phyloP scores from a whole-genome alignment of 2,888 invertebrate genomes.

The Acanthosepion esculentum region DNA sequence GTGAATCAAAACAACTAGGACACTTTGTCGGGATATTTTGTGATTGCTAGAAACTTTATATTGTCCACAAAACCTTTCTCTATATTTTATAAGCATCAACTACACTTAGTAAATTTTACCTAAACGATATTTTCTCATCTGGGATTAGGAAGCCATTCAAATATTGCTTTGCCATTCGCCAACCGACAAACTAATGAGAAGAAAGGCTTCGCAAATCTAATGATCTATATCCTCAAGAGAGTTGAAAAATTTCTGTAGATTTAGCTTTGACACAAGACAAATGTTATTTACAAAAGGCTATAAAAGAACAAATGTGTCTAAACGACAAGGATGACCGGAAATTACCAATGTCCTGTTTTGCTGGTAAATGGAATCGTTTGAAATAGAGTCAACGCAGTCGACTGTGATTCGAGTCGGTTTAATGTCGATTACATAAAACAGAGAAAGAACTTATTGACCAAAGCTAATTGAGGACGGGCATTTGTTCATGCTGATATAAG shows the following conservation, averaged over 20 bases:
- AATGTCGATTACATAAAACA: neutral
- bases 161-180: neutral
- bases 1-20: no score
- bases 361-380: slow-evolving; percentile 15
- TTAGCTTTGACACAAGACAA: neutral
- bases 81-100: neutral
- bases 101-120: neutral
- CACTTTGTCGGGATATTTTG: no score
- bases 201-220: neutral
- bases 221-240: neutral
- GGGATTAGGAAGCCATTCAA: neutral
- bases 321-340: neutral
- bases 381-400: neutral
- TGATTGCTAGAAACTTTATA: no score
- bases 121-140: neutral
- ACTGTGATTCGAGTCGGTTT: neutral
- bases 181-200: neutral
- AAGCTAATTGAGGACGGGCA: neutral
- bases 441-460: neutral
- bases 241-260: neutral
- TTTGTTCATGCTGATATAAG: neutral
- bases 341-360: neutral
- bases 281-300: neutral
- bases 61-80: no score
- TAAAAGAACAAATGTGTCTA: slow-evolving; percentile 4